Evolutionary conservation across 2,888 invertebrate species (phyloP), one percentile per base, ranked within the genome.

Genomic region (Operophtera brumata): DNA sequence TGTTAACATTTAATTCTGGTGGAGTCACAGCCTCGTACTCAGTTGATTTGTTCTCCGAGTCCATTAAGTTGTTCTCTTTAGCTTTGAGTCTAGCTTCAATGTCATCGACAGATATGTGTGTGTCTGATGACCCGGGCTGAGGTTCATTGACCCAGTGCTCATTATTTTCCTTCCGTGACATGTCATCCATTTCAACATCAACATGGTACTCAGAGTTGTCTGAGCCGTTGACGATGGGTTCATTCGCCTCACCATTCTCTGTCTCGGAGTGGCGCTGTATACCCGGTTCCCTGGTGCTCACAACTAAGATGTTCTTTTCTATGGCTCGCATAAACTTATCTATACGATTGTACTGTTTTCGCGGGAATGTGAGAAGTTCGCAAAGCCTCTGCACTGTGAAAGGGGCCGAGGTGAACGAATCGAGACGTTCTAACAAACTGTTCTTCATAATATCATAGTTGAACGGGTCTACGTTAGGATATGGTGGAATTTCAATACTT

Each of bases 311-410:
- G 72, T 96, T 97, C 84, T 99, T 99, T 82, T 99, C 99, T 56
- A 99, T 92, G 0, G 99, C 99, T 55, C 99, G 92, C 95, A 99
- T 96, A 79, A 96, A 99, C 82, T 99, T 99, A 79, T 99, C 99
- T 59, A 97, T 95, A 59, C 97, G 93, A 75, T 96, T 96, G 83
- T 99, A 99, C 78, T 99, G 98, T 78, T 96, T 97, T 14, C 95
- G 93, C 1, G 99, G 99, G 65, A 94, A 94, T 3, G 96, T 96
- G 1, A 99, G 89, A 26, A 99, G 91, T 83, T 99, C 99, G 84
- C 98, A 98, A 59, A 99, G 93, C 66, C 99, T 92, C 83, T 99
- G 99, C 62, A 99, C 95, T 12, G 99, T 99, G 77, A 99, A 99
- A 0, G 99, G 99, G 6, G 98, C 97, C 46, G 97, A 95, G 36